Conservation (phyloP, 2,888 invertebrate species). For the Tenthredo amoena region DNA sequence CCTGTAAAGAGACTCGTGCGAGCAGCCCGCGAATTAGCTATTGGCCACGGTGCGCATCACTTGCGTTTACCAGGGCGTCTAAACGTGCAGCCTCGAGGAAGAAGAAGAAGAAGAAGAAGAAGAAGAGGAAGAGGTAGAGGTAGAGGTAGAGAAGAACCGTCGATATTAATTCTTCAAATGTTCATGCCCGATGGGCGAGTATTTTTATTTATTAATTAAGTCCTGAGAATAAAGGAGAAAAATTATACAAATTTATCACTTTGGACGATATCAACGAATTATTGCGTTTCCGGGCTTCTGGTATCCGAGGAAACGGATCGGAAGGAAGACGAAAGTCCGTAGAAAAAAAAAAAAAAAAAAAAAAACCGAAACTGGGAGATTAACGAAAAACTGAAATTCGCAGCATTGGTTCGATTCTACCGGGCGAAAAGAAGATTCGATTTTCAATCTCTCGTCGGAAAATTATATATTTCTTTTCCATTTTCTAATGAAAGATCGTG, state of each 20-base stretch:
- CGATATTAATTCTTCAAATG: not conserved
- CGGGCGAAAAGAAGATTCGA: no score
- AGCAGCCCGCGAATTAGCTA: slow-evolving; percentile 67
- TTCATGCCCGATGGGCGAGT: not conserved
- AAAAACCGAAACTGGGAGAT: no score
- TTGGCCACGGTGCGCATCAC: slow-evolving; percentile 65
- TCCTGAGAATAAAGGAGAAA: not conserved
- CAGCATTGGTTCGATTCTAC: no score
- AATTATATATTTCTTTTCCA: no score
- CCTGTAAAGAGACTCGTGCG: slow-evolving; percentile 56
- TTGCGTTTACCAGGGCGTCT: slow-evolving; percentile 37
- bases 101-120: not conserved
- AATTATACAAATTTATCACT: not conserved
- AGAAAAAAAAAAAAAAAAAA: no score
- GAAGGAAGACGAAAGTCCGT: no score
- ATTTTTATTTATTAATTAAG: not conserved
- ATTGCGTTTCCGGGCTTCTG: no score
- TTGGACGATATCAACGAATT: no score
- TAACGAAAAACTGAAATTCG: no score
- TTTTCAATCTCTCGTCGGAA: no score
- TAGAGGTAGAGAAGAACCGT: not conserved
- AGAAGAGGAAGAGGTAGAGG: not conserved
- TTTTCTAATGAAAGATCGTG: no score
- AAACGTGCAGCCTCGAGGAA: slow-evolving; percentile 31
- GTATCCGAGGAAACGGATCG: no score